Evolutionary conservation across 37 sponge, comb jelly and placozoan species (phyloP).

Genomic region (Aphrocallistes beatrix): DNA sequence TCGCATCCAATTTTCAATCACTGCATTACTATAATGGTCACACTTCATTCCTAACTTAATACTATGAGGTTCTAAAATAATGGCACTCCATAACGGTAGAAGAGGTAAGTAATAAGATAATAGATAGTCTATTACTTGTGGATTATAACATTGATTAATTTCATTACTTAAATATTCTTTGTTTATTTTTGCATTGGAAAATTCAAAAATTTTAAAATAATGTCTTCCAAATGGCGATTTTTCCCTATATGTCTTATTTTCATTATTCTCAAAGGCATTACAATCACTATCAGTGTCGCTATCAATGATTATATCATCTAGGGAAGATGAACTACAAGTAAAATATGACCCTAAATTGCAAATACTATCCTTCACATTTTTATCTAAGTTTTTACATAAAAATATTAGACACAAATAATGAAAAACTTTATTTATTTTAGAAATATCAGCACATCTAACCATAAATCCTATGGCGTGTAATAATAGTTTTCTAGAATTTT

Average conservation of each 20-base stretch:
- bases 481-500: not conserved
- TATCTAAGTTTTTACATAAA: not conserved
- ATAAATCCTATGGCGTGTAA: not conserved
- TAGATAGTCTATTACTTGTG: not conserved
- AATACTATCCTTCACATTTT: not conserved
- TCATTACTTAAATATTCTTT: not conserved
- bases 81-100: not conserved
- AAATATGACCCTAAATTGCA: too few relatives aligned
- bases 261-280: not conserved
- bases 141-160: not conserved
- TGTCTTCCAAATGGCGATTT: not conserved
- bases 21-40: not conserved
- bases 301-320: too few relatives aligned
- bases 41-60: not conserved
- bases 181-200: not conserved
- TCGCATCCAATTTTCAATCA: not conserved
- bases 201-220: not conserved
- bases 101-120: not conserved
- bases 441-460: not conserved
- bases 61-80: not conserved
- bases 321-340: too few relatives aligned
- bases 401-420: not conserved
- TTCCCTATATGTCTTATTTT: not conserved
- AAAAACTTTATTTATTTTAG: not conserved
- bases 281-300: not conserved